Base-by-base conservation (phyloP, 1,140 invertebrate species). In the Meloidogyne chitwoodi region DNA sequence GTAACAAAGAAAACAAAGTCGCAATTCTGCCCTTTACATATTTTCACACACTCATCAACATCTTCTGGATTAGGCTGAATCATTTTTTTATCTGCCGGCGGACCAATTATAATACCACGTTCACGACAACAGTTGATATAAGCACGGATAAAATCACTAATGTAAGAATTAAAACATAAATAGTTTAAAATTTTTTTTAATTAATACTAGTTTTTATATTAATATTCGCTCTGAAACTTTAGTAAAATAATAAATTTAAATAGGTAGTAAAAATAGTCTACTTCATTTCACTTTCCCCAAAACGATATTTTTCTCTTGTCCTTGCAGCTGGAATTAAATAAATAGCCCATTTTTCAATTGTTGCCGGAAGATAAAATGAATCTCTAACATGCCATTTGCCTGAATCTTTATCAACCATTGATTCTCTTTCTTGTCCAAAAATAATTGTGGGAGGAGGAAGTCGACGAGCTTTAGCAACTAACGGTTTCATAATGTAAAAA, bases 1-100 rank as follows among this genome's bases (percentile, higher is more conserved):
- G 77, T 78, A 34, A 78, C 71, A 72, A 80, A 78, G 48, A 78
- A 79, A 22, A 78, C 77, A n/a, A 78, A 79, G 16, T 78, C 29
- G 26, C 77, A 78, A 19, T 79, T n/a, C 2, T 78, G 19, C 12
- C 4, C 16, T 27, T 75, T 75, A 31, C 73, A 76, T 26, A 65
- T 65, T 24, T 19, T 22, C n/a, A 77, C 31, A 44, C 67, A 44
- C 1, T 79, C 48, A 29, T 62, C 34, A 24, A 77, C 38, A 29
- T 61, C 34, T 34, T 68, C 77, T 22, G 56, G 27, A 26, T 24
- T 63, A 14, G 56, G 48, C 27, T 73, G 56, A 10, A 73, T 27
- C 56, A n/a, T 44, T 75, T 75, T 24, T 16, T 73, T 61, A 62
- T 75, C 65, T 1, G 29, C n/a, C 12, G 71, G 75, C 12, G 2